Evolutionary conservation across 2,888 invertebrate genomes (phyloP), one percentile per base, ranked within the genome.

Genomic region (Candidula unifasciata): DNA sequence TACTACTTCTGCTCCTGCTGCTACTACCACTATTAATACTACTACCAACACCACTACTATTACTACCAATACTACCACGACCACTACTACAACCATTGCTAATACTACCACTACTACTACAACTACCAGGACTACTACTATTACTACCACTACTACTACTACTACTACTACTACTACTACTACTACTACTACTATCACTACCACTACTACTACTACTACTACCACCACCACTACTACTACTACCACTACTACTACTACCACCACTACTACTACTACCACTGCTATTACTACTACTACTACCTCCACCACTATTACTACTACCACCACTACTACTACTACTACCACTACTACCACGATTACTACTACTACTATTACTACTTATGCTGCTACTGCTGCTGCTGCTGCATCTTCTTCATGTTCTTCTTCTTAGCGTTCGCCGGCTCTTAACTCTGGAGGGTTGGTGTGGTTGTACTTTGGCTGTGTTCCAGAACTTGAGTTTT

Each of bases 21-120:
- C 3, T 76, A 76, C 27, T 76, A 76, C 52, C 37, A 76, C 52
- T 76, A 76, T n/a, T 76, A 57, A 0, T 30, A 71, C 35, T 71
- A 71, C 71, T 33, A 71, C 71, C 35, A 71, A 8, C 27, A 71
- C 71, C 27, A 71, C 30, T 71, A 71, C 18, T 71, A 71, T 27
- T 27, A 13, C 71, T 71, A 71, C 71, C 27, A 71, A 8, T 71
- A 71, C 71, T 71, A 71, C 71, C 27, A 71, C 71, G 6, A 71
- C 27, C 27, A 71, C 76, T 76, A 37, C 44, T 37, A 76, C 44
- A 37, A 76, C 76, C 8, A 76, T 44, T 76, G 24, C 76, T 76
- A 76, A 37, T 76, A 76, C 76, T 76, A 76, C 76, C 37, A 76
- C 76, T 76, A 76, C 76, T 37, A 76, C 71, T 71, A 76, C 76